A percentile compares a stretch with the other conserved stretches of the same genome.
Evolutionary conservation across 2,888 invertebrate species (phyloP).

Genomic region (Hyposoter dolosus): DNA sequence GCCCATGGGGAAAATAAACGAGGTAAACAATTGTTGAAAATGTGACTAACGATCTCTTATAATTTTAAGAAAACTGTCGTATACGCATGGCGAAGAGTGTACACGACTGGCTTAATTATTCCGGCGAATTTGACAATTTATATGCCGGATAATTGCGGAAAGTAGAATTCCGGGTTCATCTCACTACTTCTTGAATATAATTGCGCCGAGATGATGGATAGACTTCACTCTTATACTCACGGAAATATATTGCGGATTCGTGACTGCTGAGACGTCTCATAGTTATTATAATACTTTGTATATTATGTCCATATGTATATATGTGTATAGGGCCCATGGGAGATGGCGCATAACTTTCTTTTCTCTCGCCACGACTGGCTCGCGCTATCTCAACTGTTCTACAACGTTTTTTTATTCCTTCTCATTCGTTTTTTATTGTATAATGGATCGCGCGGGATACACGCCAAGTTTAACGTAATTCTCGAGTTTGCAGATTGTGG

Average conservation of each 20-base stretch:
- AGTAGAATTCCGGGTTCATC: slow-evolving; percentile 31
- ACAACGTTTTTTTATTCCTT: slow-evolving; percentile 36
- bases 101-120: slow-evolving; percentile 41
- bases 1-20: slow-evolving; percentile 11
- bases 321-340: slow-evolving; percentile 11
- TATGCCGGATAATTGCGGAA: slow-evolving; percentile 48
- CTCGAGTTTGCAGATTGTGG: not conserved
- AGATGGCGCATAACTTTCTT: slow-evolving; percentile 65
- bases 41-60: slow-evolving; percentile 40
- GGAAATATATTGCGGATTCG: slow-evolving; percentile 61
- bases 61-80: slow-evolving; percentile 1
- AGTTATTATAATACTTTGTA: slow-evolving; percentile 17
- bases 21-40: slow-evolving; percentile 53
- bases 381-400: slow-evolving; percentile 28
- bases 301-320: slow-evolving; percentile 8
- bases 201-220: slow-evolving; percentile 37
- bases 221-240: slow-evolving; percentile 45
- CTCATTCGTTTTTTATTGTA: slow-evolving; percentile 39
- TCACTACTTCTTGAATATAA: not conserved
- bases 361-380: slow-evolving; percentile 53
- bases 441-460: slow-evolving; percentile 36
- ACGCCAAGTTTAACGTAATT: slow-evolving; percentile 28
- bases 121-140: slow-evolving; percentile 53
- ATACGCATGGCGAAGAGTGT: not conserved
- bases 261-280: slow-evolving; percentile 30